These are phyloP conservation scores for Ceratosolen fusciceps DNA, from an alignment of 1,140 invertebrate genomes.

Conservation along the genomic window DNA sequence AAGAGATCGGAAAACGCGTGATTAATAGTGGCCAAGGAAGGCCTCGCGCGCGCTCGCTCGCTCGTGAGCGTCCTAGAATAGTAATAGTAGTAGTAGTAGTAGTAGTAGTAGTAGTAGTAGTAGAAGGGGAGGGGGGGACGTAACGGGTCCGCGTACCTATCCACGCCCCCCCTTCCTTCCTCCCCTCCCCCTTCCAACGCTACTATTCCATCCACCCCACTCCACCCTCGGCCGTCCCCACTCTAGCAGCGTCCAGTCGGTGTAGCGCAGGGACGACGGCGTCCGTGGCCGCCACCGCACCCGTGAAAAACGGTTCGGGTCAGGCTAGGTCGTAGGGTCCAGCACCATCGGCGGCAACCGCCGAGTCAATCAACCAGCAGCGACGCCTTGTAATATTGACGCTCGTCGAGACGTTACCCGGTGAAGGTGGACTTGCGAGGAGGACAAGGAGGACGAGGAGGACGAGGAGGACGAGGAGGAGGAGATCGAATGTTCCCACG, in stretches of 20 bases:
- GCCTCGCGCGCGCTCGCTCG: too few relatives aligned
- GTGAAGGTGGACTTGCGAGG: background rate
- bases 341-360: background rate
- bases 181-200: too few relatives aligned
- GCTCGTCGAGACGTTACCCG: background rate
- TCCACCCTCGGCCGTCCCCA: too few relatives aligned
- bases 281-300: background rate
- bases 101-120: too few relatives aligned
- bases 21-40: background rate
- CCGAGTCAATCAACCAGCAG: background rate
- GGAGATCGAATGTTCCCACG: slow-evolving; percentile 4
- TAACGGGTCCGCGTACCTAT: background rate
- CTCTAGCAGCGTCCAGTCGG: too few relatives aligned
- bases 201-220: too few relatives aligned
- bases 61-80: too few relatives aligned
- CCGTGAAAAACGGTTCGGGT: background rate
- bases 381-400: background rate
- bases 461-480: background rate
- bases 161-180: too few relatives aligned
- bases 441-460: background rate
- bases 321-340: background rate
- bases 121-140: too few relatives aligned
- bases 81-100: too few relatives aligned
- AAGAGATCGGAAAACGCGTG: slow-evolving; percentile 12
- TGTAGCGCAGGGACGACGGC: too few relatives aligned